Conservation (phyloP, 2,797 vertebrate genomes). For the Cossypha dichroa region DNA sequence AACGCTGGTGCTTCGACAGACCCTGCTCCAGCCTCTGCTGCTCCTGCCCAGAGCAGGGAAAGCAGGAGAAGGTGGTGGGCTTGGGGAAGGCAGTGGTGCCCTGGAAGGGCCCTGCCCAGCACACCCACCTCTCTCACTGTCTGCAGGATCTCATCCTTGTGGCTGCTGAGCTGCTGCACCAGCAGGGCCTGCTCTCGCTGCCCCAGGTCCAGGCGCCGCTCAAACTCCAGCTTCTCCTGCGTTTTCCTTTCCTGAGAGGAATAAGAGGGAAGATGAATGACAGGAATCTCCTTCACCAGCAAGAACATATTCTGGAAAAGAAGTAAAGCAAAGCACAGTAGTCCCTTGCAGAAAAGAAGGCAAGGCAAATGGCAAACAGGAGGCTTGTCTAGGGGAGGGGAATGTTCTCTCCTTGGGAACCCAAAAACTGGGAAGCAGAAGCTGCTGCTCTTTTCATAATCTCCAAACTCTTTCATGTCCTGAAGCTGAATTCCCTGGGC, state of each 20-base stretch:
- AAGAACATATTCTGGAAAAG: not conserved
- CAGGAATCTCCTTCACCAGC: not conserved
- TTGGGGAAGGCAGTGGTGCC: not conserved
- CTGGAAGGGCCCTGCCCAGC: not conserved
- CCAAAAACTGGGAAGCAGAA: not conserved
- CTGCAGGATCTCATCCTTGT: slow-evolving; percentile 88
- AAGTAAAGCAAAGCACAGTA: not conserved
- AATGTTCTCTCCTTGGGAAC: not conserved
- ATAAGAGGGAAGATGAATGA: not conserved
- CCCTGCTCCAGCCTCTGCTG: slow-evolving; percentile 86
- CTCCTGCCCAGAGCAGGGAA: slow-evolving; percentile 73
- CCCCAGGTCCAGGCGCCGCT: slow-evolving; percentile 82
- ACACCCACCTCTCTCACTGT: slow-evolving; percentile 84
- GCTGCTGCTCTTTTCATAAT: not conserved
- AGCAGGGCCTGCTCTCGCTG: slow-evolving; percentile 88
- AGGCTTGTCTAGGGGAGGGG: not conserved
- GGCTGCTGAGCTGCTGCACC: slow-evolving; percentile 80
- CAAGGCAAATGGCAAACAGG: not conserved
- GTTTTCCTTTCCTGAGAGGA: slow-evolving; percentile 84
- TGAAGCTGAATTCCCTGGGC: not conserved
- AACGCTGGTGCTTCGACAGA: slow-evolving; percentile 83
- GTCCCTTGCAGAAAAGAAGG: not conserved
- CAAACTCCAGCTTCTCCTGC: slow-evolving; percentile 90
- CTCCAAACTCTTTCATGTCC: not conserved
- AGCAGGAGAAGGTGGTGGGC: not conserved